Conservation (phyloP, 2,797 vertebrate genomes). For the Pseudopleuronectes americanus region DNA sequence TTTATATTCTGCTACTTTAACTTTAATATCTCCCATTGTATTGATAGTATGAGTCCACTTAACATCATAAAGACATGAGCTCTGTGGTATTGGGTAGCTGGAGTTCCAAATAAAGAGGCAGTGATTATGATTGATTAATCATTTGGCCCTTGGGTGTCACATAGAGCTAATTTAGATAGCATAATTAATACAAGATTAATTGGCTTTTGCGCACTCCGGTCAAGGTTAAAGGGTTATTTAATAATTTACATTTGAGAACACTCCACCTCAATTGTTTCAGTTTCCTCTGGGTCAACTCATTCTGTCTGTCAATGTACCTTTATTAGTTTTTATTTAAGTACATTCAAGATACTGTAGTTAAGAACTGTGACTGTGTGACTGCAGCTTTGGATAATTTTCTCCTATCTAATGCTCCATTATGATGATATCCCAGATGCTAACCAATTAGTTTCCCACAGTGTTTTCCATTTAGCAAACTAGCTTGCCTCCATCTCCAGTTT, state of each 20-base stretch:
- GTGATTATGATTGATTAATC: conserved; percentile 73
- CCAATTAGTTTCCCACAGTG: neutral
- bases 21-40: conserved; percentile 1
- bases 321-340: too few relatives aligned
- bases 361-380: neutral
- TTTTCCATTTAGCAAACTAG: conserved; percentile 39
- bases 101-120: conserved; percentile 53
- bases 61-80: conserved; percentile 19
- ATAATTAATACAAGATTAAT: conserved; percentile 78
- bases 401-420: neutral
- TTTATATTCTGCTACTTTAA: conserved; percentile 1
- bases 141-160: conserved; percentile 65
- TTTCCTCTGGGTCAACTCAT: conserved; percentile 40
- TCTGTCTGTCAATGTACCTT: conserved; percentile 9
- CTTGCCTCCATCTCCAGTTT: conserved; percentile 4
- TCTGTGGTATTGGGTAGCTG: conserved; percentile 35
- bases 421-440: neutral
- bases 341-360: conserved; percentile 5
- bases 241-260: conserved; percentile 74
- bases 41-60: conserved; percentile 43
- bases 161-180: conserved; percentile 74
- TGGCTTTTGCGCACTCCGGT: conserved; percentile 68
- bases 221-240: conserved; percentile 83
- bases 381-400: too few relatives aligned
- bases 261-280: conserved; percentile 66